phyloP scores from a whole-genome alignment of 2,888 invertebrate genomes.

The Drosophila demipolita region DNA sequence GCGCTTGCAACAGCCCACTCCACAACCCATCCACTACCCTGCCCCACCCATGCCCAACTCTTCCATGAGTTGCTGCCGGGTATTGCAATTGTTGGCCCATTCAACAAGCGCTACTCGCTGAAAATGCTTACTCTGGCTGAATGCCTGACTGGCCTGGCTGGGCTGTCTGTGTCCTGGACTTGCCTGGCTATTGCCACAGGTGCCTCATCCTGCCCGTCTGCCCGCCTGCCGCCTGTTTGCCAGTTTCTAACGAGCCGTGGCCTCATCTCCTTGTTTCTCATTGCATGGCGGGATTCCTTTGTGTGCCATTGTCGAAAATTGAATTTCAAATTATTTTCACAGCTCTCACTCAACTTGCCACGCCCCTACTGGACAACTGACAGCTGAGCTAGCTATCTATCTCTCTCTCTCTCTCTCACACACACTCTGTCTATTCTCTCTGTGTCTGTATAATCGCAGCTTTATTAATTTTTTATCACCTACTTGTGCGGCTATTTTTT shows the following conservation, averaged over 20 bases:
- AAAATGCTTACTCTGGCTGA: slow-evolving; percentile 31
- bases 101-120: slow-evolving; percentile 61
- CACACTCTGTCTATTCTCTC: background rate
- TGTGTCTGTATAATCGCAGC: slow-evolving; percentile 73
- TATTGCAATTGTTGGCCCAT: slow-evolving; percentile 68
- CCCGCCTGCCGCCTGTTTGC: slow-evolving; percentile 38
- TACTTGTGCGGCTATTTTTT: slow-evolving; percentile 77
- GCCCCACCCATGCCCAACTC: no score
- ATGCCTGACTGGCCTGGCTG: slow-evolving; percentile 17
- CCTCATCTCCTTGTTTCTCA: slow-evolving; percentile 24
- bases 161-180: background rate
- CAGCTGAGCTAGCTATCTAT: slow-evolving; percentile 56
- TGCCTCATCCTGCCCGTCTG: slow-evolving; percentile 30
- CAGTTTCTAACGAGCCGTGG: slow-evolving; percentile 66
- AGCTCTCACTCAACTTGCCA: slow-evolving; percentile 60
- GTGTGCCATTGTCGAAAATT: slow-evolving; percentile 81
- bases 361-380: slow-evolving; percentile 48
- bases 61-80: slow-evolving; percentile 31
- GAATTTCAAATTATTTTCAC: slow-evolving; percentile 81
- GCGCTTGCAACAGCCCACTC: slow-evolving; percentile 23
- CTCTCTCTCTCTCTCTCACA: slow-evolving; percentile 1
- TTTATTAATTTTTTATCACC: slow-evolving; percentile 81
- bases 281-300: slow-evolving; percentile 67
- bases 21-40: background rate
- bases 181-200: slow-evolving; percentile 48